phyloP scores from a whole-genome alignment of 2,797 vertebrate genomes.

The Gymnopithys bicolor region DNA sequence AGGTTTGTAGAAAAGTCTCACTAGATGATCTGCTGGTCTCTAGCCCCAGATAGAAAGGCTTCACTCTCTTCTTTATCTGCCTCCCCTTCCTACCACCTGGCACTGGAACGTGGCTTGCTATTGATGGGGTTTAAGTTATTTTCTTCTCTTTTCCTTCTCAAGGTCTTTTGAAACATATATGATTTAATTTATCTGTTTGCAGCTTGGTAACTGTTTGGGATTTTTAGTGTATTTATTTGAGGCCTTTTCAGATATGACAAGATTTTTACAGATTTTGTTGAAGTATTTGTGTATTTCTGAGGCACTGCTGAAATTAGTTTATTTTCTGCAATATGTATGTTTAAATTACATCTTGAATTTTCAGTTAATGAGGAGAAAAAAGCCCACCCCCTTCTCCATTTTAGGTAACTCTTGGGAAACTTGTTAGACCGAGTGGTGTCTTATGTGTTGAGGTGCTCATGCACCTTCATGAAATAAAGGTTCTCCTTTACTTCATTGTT shows the following conservation, averaged over 20 bases:
- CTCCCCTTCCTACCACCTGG: background rate
- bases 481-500: background rate
- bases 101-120: background rate
- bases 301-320: background rate
- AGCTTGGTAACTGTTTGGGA: background rate
- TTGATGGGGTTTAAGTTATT: background rate
- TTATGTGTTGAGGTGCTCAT: background rate
- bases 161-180: background rate
- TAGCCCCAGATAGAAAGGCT: background rate
- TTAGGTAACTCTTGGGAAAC: background rate
- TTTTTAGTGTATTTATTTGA: background rate
- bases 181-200: background rate
- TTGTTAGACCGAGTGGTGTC: background rate
- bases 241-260: background rate
- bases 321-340: background rate
- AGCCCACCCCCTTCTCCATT: accelerated
- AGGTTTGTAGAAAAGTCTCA: accelerated
- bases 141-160: background rate
- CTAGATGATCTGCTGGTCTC: background rate
- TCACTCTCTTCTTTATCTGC: background rate
- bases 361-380: background rate
- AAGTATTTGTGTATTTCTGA: background rate
- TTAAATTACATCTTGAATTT: background rate
- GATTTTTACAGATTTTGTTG: background rate
- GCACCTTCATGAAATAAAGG: no score